phyloP scores from a whole-genome alignment of 2,888 invertebrate genomes.

The Neoitamus cyanurus region DNA sequence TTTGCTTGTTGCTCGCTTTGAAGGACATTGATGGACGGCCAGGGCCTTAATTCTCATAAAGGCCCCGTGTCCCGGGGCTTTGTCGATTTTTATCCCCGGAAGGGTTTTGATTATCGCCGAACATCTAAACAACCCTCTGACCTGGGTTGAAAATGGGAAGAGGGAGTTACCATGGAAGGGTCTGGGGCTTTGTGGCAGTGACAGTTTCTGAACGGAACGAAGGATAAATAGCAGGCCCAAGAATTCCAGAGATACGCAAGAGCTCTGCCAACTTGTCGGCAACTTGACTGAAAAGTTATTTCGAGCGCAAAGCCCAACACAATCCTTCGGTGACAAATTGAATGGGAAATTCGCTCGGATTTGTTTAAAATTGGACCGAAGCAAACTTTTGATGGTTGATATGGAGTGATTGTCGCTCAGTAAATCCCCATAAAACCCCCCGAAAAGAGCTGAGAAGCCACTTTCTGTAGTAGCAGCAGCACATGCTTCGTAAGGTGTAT shows the following conservation, averaged over 20 bases:
- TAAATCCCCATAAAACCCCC: neutral
- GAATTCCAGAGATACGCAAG: neutral
- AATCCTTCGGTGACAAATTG: neutral
- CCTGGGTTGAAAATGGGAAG: neutral
- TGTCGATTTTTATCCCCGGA: slow-evolving; percentile 7
- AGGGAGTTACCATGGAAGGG: neutral
- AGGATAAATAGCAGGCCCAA: neutral
- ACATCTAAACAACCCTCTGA: neutral
- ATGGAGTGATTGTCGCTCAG: neutral
- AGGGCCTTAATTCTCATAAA: neutral
- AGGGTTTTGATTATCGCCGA: slow-evolving; percentile 16
- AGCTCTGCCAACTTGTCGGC: neutral
- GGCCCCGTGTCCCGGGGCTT: neutral
- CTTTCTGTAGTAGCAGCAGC: neutral
- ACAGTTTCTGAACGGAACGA: neutral
- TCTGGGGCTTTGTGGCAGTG: neutral
- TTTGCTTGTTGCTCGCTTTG: slow-evolving; percentile 35
- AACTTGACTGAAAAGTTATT: neutral
- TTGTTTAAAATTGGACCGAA: neutral
- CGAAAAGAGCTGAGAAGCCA: neutral
- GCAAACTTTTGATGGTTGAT: neutral
- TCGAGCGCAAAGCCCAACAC: neutral
- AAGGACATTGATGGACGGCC: slow-evolving; percentile 6
- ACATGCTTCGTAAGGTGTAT: neutral
- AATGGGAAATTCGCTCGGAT: neutral